Base-by-base conservation (phyloP, 2,113 vertebrate genomes). In the Colaptes auratus region DNA sequence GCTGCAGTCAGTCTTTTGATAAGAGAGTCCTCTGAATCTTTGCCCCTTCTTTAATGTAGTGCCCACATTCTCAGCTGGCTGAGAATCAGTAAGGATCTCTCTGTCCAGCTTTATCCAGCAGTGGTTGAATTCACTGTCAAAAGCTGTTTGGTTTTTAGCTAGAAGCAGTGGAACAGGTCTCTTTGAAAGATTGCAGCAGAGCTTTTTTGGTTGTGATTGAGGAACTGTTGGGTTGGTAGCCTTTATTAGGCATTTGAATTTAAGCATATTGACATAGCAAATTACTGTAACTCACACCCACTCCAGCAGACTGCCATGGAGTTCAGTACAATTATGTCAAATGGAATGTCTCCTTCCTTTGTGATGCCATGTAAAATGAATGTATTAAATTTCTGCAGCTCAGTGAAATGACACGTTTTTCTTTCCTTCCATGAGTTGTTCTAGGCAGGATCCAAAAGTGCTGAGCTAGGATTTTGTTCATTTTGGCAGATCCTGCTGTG, bases 371-470 rank as follows among this genome's bases (percentile, higher is more conserved):
- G 33, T 89, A 55, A 86, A 89, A 88, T 67, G 10, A 67, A 33
- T 14, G 9, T n/a, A 42, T 64, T 61, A 15, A 6, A 63, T 90
- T 84, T 81, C 67, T 91, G 59, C 74, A 71, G 42, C 0, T 0
- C 20, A 42, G 83, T 82, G 60, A 80, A 93, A 91, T 2, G 39
- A 55, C 66, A 50, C 39, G 5, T 92, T 77, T 77, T 86, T 73
- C 66, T 88, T 95, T 88, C 84, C 90, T 94, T 82, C 93, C 90
- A 58, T 15, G 61, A 39, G 75, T 89, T 79, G 70, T 95, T 92
- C 74, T 76, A 82, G 59, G 74, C 93, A 94, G 95, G 90, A 96
- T 94, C 84, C 88, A 90, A 33, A 94, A 96, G 71, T 75, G 95
- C 93, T 96, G 95, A 95, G 91, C 81, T 31, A 82, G 83, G 66